Evolutionary conservation across 2,797 vertebrate species (phyloP), one percentile per base, ranked within the genome.

Genomic region (Pseudochirops corinnae): DNA sequence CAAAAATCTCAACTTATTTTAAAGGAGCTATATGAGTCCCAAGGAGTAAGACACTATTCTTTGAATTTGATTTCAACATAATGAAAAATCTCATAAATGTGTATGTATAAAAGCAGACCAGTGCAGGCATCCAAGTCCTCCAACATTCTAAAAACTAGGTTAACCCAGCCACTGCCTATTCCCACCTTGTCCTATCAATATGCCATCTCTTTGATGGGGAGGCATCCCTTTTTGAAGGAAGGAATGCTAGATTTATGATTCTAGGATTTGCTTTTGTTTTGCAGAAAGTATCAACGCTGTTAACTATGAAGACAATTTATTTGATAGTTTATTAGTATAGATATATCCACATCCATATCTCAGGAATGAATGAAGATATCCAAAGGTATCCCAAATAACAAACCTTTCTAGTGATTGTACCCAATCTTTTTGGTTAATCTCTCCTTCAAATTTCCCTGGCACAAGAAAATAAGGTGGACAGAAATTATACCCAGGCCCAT

Each of bases 31-130:
- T 91, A 97, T 95, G 91, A 97, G 82, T 98, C 96, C 95, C 93
- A 91, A 82, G 92, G 95, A 98, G 90, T 94, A 94, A 96, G 92
- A 94, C 56, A 74, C 96, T 96, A 94, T 92, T 94, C 91, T 3
- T 16, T 90, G 92, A 97, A 97, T 98, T 98, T 93, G 91, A 97
- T 98, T 97, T 95, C 57, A 98, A 97, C 60, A 62, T 98, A 98
- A 98, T 98, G 97, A 98, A 98, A 98, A 98, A 98, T 96, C 98
- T 98, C 98, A 98, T 98, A 95, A 97, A 98, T 98, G 98, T 96
- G 98, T 97, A 98, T 98, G 98, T 98, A 74, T 97, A 92, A 97
- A 95, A 93, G 92, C 93, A 82, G 92, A 33, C 52, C 58, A 95
- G 92, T 60, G 98, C 97, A 97, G 74, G 94, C 33, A 29, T 87